Evolutionary conservation across 2,113 vertebrate genomes (phyloP).

Genomic region (Pteropus alecto): DNA sequence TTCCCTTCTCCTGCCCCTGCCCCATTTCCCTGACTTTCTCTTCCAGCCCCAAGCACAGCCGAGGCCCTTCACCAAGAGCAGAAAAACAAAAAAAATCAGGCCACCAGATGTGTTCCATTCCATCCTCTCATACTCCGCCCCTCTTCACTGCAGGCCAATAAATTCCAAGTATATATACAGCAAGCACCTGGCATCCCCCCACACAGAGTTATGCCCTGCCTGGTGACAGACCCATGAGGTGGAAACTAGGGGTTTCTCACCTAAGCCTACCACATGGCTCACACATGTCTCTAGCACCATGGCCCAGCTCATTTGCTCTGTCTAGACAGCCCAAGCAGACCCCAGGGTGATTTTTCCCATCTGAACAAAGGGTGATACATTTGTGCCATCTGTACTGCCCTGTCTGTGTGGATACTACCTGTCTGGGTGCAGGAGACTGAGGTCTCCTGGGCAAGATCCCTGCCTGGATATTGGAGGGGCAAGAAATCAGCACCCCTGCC

Average conservation of each 20-base stretch:
- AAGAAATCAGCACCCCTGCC: background rate
- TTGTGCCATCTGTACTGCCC: background rate
- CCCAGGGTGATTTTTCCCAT: background rate
- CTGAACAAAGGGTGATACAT: background rate
- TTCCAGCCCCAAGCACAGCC: background rate
- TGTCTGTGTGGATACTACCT: background rate
- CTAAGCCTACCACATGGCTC: background rate
- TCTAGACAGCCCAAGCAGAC: background rate
- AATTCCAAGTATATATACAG: background rate
- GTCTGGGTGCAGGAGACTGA: background rate
- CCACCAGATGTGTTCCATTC: conserved; percentile 61
- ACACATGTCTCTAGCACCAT: background rate
- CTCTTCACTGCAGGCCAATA: background rate
- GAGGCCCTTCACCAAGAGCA: conserved; percentile 37
- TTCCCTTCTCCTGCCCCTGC: background rate
- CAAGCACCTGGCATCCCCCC: background rate
- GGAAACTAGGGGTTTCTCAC: background rate
- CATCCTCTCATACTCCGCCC: background rate
- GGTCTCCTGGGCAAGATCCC: background rate
- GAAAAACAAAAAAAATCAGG: conserved; percentile 62
- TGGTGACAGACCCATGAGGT: background rate
- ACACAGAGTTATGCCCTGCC: background rate
- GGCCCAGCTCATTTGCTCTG: background rate
- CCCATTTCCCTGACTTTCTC: background rate
- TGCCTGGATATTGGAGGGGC: background rate